phyloP scores from a whole-genome alignment of 2,113 vertebrate species.

The Bufo bufo region DNA sequence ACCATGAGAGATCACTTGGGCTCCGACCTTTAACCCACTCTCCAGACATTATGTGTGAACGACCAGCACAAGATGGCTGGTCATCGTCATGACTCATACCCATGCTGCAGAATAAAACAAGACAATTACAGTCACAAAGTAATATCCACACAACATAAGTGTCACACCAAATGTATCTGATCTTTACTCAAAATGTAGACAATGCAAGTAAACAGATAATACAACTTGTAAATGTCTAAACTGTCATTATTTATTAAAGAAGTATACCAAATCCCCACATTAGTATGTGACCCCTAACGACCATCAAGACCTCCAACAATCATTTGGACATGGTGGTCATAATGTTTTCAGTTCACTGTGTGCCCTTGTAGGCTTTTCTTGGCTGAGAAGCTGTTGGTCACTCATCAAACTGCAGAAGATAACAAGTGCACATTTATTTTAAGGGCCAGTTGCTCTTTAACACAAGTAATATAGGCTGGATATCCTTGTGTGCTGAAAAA shows the following conservation, averaged over 20 bases:
- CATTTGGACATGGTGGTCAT: no score
- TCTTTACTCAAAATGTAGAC: not conserved
- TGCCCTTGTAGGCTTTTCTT: not conserved
- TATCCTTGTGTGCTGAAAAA: no score
- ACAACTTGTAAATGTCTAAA: not conserved
- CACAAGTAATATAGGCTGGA: no score
- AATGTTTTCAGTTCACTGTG: no score
- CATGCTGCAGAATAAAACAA: conserved; percentile 74
- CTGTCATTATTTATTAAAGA: no score
- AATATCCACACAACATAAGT: not conserved
- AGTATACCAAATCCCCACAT: no score
- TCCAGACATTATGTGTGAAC: conserved; percentile 97
- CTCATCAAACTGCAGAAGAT: no score
- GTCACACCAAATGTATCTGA: not conserved
- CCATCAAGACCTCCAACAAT: no score
- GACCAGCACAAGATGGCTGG: conserved; percentile 83
- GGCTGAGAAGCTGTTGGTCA: not conserved
- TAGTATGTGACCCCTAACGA: no score
- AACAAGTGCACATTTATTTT: no score
- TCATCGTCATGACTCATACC: conserved; percentile 97
- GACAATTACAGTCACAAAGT: not conserved
- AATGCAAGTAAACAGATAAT: not conserved
- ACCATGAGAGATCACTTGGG: conserved; percentile 96
- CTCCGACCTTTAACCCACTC: conserved; percentile 98
- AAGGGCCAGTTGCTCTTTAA: no score